Evolutionary conservation across 2,113 vertebrate genomes (phyloP).

Genomic region (Colinus virginianus): DNA sequence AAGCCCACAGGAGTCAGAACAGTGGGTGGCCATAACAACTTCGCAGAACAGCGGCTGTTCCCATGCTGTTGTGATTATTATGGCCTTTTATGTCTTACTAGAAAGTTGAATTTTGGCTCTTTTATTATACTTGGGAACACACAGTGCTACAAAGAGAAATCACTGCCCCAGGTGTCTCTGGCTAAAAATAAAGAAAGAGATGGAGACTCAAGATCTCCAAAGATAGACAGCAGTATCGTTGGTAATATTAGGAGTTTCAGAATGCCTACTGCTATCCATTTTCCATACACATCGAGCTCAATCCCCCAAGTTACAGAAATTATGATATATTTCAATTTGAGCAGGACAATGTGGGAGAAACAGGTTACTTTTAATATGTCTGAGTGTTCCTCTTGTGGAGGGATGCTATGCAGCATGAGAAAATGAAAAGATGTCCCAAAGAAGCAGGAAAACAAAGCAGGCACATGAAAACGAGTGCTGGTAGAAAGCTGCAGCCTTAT

Average conservation of each 20-base stretch:
- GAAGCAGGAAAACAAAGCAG: not conserved
- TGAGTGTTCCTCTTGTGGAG: not conserved
- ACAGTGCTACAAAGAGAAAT: not conserved
- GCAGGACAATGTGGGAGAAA: not conserved
- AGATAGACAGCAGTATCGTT: fast-evolving
- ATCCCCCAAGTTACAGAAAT: not conserved
- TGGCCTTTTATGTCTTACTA: not conserved
- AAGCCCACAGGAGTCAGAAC: not conserved
- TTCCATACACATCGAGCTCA: not conserved
- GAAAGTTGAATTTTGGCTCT: not conserved
- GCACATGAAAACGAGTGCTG: not conserved
- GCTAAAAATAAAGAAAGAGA: not conserved
- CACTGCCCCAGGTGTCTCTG: not conserved
- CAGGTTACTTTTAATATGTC: not conserved
- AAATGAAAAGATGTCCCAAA: not conserved
- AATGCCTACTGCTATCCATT: not conserved
- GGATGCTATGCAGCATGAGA: not conserved
- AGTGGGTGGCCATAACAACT: not conserved
- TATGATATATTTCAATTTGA: not conserved
- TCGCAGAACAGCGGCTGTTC: not conserved
- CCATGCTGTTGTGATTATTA: not conserved
- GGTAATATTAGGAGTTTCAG: not conserved
- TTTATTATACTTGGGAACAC: not conserved
- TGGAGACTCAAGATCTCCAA: not conserved
- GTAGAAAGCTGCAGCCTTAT: not conserved